These are phyloP conservation scores for Gasteruption jaculator DNA, from an alignment of 2,888 invertebrate genomes.

Conservation along the genomic window DNA sequence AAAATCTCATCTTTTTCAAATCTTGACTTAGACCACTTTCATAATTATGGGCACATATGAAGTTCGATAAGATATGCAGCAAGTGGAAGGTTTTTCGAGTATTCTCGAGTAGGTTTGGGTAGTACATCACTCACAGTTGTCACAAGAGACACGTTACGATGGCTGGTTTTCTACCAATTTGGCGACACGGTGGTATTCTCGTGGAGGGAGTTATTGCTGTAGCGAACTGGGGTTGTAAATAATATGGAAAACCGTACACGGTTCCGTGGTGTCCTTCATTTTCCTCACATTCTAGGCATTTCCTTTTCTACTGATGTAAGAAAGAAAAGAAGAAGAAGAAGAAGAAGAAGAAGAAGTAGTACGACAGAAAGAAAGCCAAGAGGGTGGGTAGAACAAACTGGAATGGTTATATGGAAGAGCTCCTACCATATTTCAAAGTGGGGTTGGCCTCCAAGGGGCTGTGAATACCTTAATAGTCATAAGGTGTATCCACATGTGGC, in stretches of 20 bases:
- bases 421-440: conserved; percentile 45
- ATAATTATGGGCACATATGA: too few species aligned
- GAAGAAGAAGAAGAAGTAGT: conserved; percentile 14
- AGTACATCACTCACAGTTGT: conserved; percentile 31
- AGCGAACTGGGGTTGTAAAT: conserved; percentile 35
- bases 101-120: conserved; percentile 8
- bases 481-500: conserved; percentile 32
- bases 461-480: conserved; percentile 49
- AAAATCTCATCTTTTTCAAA: too few species aligned
- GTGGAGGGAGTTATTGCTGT: conserved; percentile 28
- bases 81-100: too few species aligned
- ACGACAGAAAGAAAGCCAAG: conserved; percentile 12
- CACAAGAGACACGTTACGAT: conserved; percentile 24
- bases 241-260: conserved; percentile 34
- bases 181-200: conserved; percentile 23
- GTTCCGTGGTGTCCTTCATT: neutral
- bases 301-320: conserved; percentile 4
- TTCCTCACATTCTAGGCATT: neutral
- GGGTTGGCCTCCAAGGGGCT: conserved; percentile 41
- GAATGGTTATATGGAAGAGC: conserved; percentile 14
- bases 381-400: conserved; percentile 10
- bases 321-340: conserved; percentile 11
- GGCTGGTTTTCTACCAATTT: conserved; percentile 32
- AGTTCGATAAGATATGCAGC: too few species aligned
- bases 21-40: too few species aligned